phyloP scores from a whole-genome alignment of 1,140 invertebrate species.

The Chionoecetes opilio region DNA sequence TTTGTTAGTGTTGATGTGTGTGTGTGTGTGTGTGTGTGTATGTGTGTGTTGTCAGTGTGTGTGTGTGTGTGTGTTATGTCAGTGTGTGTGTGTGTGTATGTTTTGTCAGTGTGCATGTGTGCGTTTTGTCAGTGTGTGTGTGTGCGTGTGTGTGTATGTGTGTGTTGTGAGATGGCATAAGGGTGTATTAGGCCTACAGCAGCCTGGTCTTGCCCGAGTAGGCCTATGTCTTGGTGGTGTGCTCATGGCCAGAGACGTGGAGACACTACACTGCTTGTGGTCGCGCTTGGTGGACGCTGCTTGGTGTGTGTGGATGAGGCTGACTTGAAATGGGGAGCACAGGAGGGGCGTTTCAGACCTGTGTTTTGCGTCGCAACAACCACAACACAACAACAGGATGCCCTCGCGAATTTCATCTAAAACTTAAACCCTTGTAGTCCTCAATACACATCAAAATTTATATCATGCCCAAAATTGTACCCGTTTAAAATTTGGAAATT shows the following conservation, averaged over 20 bases:
- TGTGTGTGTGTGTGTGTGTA: not conserved
- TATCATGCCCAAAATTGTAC: not conserved
- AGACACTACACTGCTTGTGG: conserved; percentile 4
- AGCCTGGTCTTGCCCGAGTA: not conserved
- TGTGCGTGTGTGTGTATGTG: not conserved
- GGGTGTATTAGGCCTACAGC: not conserved
- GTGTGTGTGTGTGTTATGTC: not conserved
- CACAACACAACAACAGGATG: not conserved
- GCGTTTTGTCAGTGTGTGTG: not conserved
- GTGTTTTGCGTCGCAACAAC: not conserved
- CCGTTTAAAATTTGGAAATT: not conserved
- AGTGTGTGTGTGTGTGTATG: not conserved
- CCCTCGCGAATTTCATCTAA: not conserved
- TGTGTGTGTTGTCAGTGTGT: not conserved
- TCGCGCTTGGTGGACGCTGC: not conserved
- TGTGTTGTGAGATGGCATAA: not conserved
- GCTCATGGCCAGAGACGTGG: not conserved
- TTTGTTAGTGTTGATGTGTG: too few species aligned
- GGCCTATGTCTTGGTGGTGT: not conserved
- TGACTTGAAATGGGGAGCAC: conserved; percentile 4
- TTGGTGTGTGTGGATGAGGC: not conserved
- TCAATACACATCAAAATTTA: not conserved
- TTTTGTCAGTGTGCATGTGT: not conserved
- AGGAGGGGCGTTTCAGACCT: not conserved
- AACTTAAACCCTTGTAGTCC: not conserved